Percentiles rank a stretch among this genome's conserved stretches.
These are phyloP conservation scores for Coracias cyanogaster DNA, from an alignment of 2,797 vertebrate species.

Conservation along the genomic window DNA sequence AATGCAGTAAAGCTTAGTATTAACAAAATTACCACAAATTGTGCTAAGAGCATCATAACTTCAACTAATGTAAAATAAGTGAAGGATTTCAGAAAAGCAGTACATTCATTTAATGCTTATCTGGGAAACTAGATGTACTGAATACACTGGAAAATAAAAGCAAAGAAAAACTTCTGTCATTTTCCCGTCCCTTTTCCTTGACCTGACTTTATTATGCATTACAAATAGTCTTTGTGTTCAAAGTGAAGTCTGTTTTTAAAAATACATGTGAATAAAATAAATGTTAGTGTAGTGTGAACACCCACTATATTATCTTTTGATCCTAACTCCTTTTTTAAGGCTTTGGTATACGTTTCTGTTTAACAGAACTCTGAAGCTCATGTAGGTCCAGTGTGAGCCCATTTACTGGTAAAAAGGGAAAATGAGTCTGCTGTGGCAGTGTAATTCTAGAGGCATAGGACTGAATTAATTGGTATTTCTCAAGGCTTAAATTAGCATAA, in stretches of 20 bases:
- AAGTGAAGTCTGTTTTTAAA: neutral
- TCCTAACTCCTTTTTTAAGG: neutral
- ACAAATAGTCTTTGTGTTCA: neutral
- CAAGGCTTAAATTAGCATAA: neutral
- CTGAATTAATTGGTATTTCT: neutral
- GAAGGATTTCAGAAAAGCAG: conserved; percentile 20
- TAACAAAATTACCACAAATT: conserved; percentile 48
- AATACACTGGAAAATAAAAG: neutral
- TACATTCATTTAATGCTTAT: neutral
- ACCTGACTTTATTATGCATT: neutral
- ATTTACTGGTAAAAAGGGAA: neutral
- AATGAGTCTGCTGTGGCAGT: neutral
- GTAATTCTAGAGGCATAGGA: neutral
- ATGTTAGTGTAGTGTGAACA: neutral
- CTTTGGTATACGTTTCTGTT: neutral
- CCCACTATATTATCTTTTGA: neutral
- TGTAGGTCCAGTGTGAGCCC: neutral
- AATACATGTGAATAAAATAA: neutral
- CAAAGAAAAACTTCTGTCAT: neutral
- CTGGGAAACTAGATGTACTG: neutral
- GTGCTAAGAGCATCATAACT: conserved; percentile 22
- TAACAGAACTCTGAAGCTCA: neutral
- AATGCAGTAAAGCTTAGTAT: conserved; percentile 7
- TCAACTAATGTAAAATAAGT: neutral
- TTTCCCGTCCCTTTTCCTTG: neutral